A percentile compares a stretch with the other conserved stretches of the same genome.
phyloP scores from a whole-genome alignment of 1,140 invertebrate species.

The Listronotus oregonensis region DNA sequence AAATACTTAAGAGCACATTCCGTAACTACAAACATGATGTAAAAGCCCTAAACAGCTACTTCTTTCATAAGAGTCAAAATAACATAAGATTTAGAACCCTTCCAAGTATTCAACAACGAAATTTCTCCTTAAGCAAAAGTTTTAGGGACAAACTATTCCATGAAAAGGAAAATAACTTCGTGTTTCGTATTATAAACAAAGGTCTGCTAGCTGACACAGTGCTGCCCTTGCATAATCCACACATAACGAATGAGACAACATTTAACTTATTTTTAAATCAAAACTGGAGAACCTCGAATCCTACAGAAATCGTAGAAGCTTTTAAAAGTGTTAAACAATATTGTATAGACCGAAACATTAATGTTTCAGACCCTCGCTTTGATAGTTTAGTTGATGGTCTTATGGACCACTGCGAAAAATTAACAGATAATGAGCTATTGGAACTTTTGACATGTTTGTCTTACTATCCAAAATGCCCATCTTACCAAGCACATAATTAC shows the following conservation, averaged over 20 bases:
- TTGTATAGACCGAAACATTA: conserved; percentile 51
- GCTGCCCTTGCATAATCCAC: neutral
- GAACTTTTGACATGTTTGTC: conserved; percentile 50
- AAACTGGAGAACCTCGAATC: conserved; percentile 39
- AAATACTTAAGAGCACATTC: too few species aligned
- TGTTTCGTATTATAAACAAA: neutral
- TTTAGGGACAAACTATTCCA: conserved; percentile 8
- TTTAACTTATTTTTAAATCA: conserved; percentile 42
- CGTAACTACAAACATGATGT: too few species aligned
- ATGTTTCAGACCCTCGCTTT: conserved; percentile 53
- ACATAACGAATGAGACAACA: conserved; percentile 18
- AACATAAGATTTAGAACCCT: too few species aligned
- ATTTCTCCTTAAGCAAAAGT: too few species aligned
- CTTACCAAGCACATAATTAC: conserved; percentile 54
- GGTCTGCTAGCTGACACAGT: neutral
- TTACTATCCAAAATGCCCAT: conserved; percentile 51
- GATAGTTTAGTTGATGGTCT: conserved; percentile 55
- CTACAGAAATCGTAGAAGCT: conserved; percentile 49
- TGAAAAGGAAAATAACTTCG: conserved; percentile 21
- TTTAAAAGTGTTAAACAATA: conserved; percentile 55
- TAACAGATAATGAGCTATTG: conserved; percentile 57
- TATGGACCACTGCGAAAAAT: conserved; percentile 53
- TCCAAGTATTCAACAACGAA: too few species aligned
- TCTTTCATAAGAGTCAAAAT: too few species aligned
- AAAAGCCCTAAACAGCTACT: too few species aligned